Evolutionary conservation across 2,888 invertebrate genomes (phyloP).

Genomic region (Melanostoma mellinum): DNA sequence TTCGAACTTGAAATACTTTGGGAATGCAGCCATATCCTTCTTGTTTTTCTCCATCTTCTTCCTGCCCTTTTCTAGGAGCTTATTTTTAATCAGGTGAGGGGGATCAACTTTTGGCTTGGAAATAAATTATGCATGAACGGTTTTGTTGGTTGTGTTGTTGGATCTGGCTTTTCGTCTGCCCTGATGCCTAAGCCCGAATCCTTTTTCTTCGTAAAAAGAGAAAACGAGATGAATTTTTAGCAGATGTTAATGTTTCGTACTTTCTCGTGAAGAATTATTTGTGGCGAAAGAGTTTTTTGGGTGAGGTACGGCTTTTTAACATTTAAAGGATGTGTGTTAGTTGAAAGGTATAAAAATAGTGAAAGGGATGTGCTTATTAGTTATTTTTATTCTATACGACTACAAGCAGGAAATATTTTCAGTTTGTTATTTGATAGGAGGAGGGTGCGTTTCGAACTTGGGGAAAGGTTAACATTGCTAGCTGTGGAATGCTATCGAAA

Average conservation of each 20-base stretch:
- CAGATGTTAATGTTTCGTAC: slow-evolving; percentile 64
- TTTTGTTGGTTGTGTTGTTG: slow-evolving; percentile 50
- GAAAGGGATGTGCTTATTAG: slow-evolving; percentile 28
- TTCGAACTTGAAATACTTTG: slow-evolving; percentile 59
- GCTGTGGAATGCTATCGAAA: slow-evolving; percentile 28
- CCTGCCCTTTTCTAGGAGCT: slow-evolving; percentile 35
- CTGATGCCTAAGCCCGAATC: slow-evolving; percentile 32
- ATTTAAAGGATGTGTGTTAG: neutral
- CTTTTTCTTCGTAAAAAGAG: slow-evolving; percentile 7
- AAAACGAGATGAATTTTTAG: slow-evolving; percentile 49
- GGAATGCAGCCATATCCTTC: slow-evolving; percentile 29
- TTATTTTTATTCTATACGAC: slow-evolving; percentile 11
- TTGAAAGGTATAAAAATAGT: neutral
- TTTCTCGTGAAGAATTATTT: slow-evolving; percentile 35
- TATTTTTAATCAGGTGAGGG: slow-evolving; percentile 72
- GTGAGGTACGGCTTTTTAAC: neutral
- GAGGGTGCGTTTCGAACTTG: slow-evolving; percentile 5
- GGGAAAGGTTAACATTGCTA: neutral
- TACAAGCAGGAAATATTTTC: slow-evolving; percentile 17
- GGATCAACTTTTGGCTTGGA: slow-evolving; percentile 70
- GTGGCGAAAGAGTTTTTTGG: slow-evolving; percentile 2
- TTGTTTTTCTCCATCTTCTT: neutral
- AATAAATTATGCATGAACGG: slow-evolving; percentile 73
- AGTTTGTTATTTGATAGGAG: slow-evolving; percentile 7
- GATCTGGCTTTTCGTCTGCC: slow-evolving; percentile 49